Evolutionary conservation across 2,888 invertebrate genomes (phyloP).

Genomic region (Drosophila conformis): DNA sequence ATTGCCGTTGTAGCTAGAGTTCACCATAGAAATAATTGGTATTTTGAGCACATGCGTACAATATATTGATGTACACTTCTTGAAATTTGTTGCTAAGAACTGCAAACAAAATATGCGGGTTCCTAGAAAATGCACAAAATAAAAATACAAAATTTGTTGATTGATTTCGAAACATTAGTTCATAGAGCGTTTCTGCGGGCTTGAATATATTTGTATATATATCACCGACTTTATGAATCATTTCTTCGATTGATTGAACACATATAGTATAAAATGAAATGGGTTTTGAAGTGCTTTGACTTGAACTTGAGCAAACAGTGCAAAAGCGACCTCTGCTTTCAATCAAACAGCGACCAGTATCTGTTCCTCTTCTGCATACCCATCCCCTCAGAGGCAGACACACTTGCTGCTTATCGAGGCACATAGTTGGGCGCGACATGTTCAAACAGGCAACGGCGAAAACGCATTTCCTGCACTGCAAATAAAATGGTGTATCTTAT

Average conservation of each 20-base stretch:
- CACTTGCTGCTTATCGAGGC: constrained; percentile 48
- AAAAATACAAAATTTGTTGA: not conserved
- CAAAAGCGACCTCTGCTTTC: constrained; percentile 38
- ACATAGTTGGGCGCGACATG: constrained; percentile 38
- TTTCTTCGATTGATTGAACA: not conserved
- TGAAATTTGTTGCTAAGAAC: not conserved
- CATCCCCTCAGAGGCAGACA: not conserved
- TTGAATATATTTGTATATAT: not conserved
- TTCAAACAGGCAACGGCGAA: constrained; percentile 37
- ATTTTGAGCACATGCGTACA: not conserved
- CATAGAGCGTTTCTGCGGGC: not conserved
- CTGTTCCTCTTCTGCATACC: not conserved
- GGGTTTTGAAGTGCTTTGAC: not conserved
- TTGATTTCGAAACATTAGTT: not conserved
- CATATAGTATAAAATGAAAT: not conserved
- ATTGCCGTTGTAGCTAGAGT: not conserved
- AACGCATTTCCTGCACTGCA: not conserved
- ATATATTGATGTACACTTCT: not conserved
- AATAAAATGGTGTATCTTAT: not conserved
- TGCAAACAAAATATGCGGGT: constrained; percentile 1
- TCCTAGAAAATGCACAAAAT: not conserved
- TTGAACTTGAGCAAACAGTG: not conserved
- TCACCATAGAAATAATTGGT: not conserved
- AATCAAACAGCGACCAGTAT: constrained; percentile 7
- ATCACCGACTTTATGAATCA: not conserved